Percentiles rank a stretch among this genome's conserved stretches.
Conservation (phyloP, 35 echinoderm and acorn worm genomes). For the Acanthaster planci region DNA sequence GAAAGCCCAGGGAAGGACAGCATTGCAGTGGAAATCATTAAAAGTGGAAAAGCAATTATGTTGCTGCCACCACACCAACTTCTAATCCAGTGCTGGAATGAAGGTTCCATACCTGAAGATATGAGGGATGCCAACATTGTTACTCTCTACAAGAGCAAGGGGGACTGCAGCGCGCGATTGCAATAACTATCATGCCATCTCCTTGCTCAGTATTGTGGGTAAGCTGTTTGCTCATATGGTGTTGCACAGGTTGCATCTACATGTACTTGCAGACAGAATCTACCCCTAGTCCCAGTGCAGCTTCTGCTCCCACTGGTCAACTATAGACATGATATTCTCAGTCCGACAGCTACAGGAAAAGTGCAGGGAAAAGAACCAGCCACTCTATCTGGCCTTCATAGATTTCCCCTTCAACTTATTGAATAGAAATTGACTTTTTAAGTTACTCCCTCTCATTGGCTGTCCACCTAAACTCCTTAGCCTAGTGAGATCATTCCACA, state of each 20-base stretch:
- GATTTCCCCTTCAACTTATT: slow-evolving; percentile 42
- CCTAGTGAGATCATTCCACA: too few species aligned
- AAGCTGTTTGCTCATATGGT: slow-evolving; percentile 47
- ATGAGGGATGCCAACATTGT: slow-evolving; percentile 57
- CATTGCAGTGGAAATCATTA: slow-evolving; percentile 44
- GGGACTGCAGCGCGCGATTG: slow-evolving; percentile 55
- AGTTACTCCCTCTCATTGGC: slow-evolving; percentile 33
- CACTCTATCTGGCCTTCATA: slow-evolving; percentile 42
- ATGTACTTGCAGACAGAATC: slow-evolving; percentile 19
- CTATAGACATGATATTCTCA: slow-evolving; percentile 54
- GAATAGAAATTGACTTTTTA: slow-evolving; percentile 36
- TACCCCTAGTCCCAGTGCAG: slow-evolving; percentile 49
- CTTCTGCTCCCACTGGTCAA: slow-evolving; percentile 28
- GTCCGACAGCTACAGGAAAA: slow-evolving; percentile 59
- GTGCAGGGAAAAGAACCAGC: slow-evolving; percentile 45
- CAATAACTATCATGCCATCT: slow-evolving; percentile 63
- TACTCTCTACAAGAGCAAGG: slow-evolving; percentile 65
- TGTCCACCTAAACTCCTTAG: slow-evolving; percentile 43
- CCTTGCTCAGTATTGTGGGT: slow-evolving; percentile 33
- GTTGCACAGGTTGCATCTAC: slow-evolving; percentile 10
- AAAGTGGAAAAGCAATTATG: slow-evolving; percentile 36
- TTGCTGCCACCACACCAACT: slow-evolving; percentile 36
- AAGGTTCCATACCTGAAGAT: slow-evolving; percentile 31
- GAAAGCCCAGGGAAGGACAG: slow-evolving; percentile 56
- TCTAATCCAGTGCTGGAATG: slow-evolving; percentile 48